phyloP scores from a whole-genome alignment of 2,113 vertebrate genomes.

The cattle (Bos taurus) region DNA sequence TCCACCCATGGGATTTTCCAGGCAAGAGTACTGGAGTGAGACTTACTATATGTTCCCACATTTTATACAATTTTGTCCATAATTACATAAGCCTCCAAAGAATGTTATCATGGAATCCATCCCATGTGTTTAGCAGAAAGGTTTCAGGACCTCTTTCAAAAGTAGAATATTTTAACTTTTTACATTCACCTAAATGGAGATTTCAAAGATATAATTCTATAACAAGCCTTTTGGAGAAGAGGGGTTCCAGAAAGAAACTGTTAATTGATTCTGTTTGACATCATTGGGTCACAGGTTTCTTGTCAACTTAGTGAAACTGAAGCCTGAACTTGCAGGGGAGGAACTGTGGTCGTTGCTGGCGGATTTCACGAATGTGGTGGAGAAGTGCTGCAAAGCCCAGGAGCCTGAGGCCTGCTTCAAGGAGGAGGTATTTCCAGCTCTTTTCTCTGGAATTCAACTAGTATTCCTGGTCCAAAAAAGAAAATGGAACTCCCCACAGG shows the following conservation, averaged over 20 bases:
- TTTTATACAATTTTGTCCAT: not conserved
- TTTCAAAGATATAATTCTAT: not conserved
- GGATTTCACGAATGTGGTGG: constrained; percentile 34
- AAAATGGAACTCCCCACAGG: not conserved
- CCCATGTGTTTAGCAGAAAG: not conserved
- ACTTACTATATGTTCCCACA: not conserved
- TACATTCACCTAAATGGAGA: not conserved
- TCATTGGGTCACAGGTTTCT: constrained; percentile 69
- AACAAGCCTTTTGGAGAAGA: not conserved
- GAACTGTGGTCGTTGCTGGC: not conserved
- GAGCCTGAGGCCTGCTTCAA: constrained; percentile 26
- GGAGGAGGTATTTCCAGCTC: constrained; percentile 63
- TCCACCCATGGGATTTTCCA: no score
- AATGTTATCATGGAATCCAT: not conserved
- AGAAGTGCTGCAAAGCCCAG: constrained; percentile 59
- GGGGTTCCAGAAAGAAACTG: not conserved
- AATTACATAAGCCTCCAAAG: not conserved
- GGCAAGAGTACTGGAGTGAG: no score
- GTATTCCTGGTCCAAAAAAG: not conserved
- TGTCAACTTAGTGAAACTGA: constrained; percentile 69
- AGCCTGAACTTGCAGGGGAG: constrained; percentile 46
- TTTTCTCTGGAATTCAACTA: not conserved
- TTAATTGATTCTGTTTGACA: not conserved
- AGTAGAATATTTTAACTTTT: not conserved
- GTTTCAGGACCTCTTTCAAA: not conserved